A percentile compares a stretch with the other conserved stretches of the same genome.
phyloP scores from a whole-genome alignment of 2,113 vertebrate species.

The Melospiza melodia region DNA sequence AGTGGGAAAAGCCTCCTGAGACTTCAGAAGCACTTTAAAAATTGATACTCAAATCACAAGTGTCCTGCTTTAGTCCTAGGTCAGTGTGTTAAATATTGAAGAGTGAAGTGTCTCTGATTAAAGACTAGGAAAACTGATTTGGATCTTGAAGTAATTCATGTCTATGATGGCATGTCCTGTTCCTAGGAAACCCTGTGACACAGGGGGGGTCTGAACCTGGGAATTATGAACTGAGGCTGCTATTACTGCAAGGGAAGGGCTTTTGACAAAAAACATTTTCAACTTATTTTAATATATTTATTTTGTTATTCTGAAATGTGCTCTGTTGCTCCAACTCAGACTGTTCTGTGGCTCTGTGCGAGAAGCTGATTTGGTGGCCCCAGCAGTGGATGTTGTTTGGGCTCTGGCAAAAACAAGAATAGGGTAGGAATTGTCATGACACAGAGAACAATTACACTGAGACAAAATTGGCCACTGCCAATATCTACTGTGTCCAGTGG shows the following conservation, averaged over 20 bases:
- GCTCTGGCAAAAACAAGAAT: background rate
- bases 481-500: background rate
- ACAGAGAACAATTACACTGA: background rate
- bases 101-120: background rate
- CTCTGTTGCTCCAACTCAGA: background rate
- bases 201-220: background rate
- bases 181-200: background rate
- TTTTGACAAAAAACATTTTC: background rate
- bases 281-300: background rate
- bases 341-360: background rate
- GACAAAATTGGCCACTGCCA: background rate
- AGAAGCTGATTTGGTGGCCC: background rate
- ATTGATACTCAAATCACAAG: background rate
- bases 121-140: background rate
- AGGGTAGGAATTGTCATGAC: background rate
- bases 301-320: background rate
- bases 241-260: background rate
- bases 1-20: background rate
- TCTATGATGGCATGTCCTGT: background rate
- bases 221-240: background rate
- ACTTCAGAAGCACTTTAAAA: background rate
- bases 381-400: background rate
- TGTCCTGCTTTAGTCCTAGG: background rate
- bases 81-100: background rate
- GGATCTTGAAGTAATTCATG: background rate